Evolutionary conservation across 2,888 invertebrate species (phyloP).

Genomic region (Malthinus flaveolus): DNA sequence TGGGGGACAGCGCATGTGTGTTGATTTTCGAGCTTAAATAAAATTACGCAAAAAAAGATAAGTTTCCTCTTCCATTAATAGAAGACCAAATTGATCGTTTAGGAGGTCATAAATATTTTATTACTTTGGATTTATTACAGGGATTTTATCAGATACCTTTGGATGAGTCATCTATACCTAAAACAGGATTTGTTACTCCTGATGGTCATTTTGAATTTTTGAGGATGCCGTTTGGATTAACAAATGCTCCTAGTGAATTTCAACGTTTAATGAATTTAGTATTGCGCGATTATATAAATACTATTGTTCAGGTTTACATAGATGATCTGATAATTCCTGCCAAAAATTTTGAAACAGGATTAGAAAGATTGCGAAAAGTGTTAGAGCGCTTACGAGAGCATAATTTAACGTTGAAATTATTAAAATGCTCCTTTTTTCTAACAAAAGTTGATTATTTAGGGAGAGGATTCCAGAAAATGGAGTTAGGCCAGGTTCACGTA

Average conservation of each 20-base stretch:
- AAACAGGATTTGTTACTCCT: constrained; percentile 8
- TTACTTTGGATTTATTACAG: not conserved
- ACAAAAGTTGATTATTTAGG: too few relatives aligned
- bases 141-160: constrained; percentile 12
- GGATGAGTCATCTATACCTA: constrained; percentile 17
- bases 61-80: constrained; percentile 7
- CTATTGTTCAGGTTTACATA: constrained; percentile 5
- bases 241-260: too few relatives aligned
- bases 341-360: constrained; percentile 19
- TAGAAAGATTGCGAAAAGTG: too few relatives aligned
- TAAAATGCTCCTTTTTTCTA: too few relatives aligned
- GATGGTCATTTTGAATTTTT: too few relatives aligned
- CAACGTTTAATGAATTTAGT: constrained; percentile 4
- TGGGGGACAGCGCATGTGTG: not conserved
- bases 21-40: constrained; percentile 12
- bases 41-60: constrained; percentile 10
- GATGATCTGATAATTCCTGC: constrained; percentile 34
- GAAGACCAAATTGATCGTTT: constrained; percentile 9
- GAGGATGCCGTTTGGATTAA: too few relatives aligned
- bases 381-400: too few relatives aligned
- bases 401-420: too few relatives aligned
- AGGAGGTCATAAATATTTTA: constrained; percentile 7
- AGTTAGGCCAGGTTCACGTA: constrained; percentile 7
- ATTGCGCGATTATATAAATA: constrained; percentile 1
- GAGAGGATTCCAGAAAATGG: too few relatives aligned